phyloP scores from a whole-genome alignment of 2,888 invertebrate genomes.

The Himalopsyche kuldschensis region DNA sequence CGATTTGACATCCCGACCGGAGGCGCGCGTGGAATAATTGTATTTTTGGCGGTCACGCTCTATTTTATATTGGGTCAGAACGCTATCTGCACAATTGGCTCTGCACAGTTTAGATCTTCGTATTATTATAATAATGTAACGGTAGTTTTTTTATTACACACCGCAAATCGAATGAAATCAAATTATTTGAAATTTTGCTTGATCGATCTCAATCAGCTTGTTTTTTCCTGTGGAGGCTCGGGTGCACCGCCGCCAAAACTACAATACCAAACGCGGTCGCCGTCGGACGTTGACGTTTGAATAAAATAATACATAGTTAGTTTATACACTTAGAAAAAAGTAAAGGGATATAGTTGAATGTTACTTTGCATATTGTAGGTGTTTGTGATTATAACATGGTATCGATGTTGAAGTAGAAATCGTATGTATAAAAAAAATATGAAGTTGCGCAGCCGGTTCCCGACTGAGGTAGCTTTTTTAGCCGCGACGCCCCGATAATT shows the following conservation, averaged over 20 bases:
- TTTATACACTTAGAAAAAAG: neutral
- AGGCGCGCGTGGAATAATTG: neutral
- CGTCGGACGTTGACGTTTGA: neutral
- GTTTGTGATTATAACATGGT: constrained; percentile 38
- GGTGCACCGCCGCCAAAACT: neutral
- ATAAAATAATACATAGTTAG: neutral
- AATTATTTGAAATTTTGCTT: neutral
- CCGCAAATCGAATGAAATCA: neutral
- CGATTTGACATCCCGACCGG: neutral
- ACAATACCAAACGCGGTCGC: neutral
- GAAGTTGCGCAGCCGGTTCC: constrained; percentile 28
- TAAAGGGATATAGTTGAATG: constrained; percentile 20
- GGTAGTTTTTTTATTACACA: neutral
- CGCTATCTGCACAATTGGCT: neutral
- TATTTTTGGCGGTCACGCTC: neutral
- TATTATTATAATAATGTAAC: neutral
- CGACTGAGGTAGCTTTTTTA: constrained; percentile 8
- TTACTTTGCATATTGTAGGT: constrained; percentile 30
- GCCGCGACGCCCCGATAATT: neutral
- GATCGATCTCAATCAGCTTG: neutral
- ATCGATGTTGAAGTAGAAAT: constrained; percentile 30
- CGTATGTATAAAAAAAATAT: constrained; percentile 23
- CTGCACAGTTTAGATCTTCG: neutral
- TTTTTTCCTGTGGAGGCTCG: neutral
- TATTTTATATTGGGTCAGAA: neutral